Evolutionary conservation across 2,113 vertebrate species (phyloP).

Genomic region (Crotalus helleri): DNA sequence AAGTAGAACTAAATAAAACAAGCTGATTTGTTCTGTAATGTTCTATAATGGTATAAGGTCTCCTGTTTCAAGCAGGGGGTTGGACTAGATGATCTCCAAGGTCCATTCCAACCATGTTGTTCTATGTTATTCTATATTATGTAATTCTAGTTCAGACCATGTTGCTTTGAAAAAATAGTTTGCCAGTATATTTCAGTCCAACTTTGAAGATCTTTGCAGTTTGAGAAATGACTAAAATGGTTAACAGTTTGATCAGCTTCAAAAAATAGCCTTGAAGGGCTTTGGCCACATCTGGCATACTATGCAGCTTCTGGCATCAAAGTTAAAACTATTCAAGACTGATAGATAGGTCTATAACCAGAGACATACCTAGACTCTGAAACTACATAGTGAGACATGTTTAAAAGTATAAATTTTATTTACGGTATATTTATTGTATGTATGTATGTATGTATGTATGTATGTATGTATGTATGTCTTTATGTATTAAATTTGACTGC

Average conservation of each 20-base stretch:
- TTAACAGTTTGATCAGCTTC: neutral
- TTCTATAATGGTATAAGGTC: neutral
- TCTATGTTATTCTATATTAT: neutral
- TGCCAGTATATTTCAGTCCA: neutral
- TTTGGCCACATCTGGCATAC: neutral
- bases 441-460: no score
- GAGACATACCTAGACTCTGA: neutral
- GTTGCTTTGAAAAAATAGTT: neutral
- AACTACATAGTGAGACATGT: neutral
- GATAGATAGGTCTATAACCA: neutral
- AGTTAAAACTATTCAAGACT: neutral
- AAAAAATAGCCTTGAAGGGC: neutral
- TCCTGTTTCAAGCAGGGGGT: neutral
- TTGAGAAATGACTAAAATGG: neutral
- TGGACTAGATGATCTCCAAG: neutral
- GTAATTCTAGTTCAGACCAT: neutral
- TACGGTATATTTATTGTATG: no score
- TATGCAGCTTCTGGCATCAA: neutral
- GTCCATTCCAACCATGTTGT: neutral
- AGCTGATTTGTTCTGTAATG: neutral
- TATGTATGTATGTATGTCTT: no score
- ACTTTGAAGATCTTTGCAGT: neutral
- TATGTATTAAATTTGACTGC: neutral
- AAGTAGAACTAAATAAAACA: neutral
- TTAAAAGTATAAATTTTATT: neutral